Conservation (phyloP, 2,113 vertebrate genomes). For the Oncorhynchus kisutch region DNA sequence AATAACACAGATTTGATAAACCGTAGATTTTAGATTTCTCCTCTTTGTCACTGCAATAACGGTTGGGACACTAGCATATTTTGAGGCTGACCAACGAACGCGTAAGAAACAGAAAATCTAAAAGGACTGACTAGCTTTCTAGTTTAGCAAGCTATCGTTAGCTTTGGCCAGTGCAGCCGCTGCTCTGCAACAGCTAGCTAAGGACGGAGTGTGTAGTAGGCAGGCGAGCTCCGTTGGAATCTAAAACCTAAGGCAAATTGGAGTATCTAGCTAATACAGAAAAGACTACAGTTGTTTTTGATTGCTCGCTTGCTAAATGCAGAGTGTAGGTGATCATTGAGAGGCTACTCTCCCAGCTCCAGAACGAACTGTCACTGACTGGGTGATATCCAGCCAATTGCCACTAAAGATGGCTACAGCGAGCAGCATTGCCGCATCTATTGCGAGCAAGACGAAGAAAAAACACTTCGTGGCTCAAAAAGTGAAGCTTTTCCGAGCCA, state of each 20-base stretch:
- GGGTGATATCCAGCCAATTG: conserved; percentile 45
- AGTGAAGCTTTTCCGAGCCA: conserved; percentile 98
- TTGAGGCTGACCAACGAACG: conserved; percentile 28
- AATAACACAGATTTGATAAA: conserved; percentile 35
- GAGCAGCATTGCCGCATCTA: conserved; percentile 82
- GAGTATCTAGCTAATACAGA: conserved; percentile 15
- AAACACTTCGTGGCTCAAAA: conserved; percentile 98
- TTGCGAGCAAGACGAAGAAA: conserved; percentile 97
- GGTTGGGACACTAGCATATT: conserved; percentile 4
- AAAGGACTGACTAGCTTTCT: conserved; percentile 15
- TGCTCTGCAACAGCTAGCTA: too few species aligned
- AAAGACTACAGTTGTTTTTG: conserved; percentile 24
- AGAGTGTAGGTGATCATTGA: conserved; percentile 40
- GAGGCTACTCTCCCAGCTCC: conserved; percentile 55
- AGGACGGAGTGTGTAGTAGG: too few species aligned
- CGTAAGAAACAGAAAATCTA: conserved; percentile 25
- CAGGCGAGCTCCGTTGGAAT: too few species aligned
- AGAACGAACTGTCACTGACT: conserved; percentile 40
- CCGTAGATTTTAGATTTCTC: conserved; percentile 5
- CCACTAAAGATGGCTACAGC: conserved; percentile 84
- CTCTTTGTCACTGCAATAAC: neutral
- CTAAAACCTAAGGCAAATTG: neutral
- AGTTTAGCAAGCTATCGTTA: conserved; percentile 28
- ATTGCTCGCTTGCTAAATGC: conserved; percentile 59
- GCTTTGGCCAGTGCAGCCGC: neutral